Evolutionary conservation across 1,140 invertebrate genomes (phyloP), one percentile per base, ranked within the genome.

Genomic region (Aphelinus certus): DNA sequence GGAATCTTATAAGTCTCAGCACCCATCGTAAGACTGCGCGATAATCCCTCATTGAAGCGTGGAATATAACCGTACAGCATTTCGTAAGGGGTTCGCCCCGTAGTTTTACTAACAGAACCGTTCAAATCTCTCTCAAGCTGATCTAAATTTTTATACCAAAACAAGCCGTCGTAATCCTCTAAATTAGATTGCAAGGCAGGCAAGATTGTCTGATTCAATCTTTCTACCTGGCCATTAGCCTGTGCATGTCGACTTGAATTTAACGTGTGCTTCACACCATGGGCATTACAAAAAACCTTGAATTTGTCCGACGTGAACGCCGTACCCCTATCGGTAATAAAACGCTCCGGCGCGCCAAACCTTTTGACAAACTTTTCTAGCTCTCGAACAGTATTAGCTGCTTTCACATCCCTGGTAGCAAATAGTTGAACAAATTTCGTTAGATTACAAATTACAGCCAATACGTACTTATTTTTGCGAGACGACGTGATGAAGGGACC

Each of bases 241-340:
- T 81, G 75, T 0, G 83, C 81, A 42, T 79, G 80, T 9, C 76
- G 71, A 46, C 79, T 77, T 7, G 80, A 82, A 67, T 78, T 83
- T 26, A 76, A 26, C 0, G 79, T 77, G 61, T 83, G 80, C 26
- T 70, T 73, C 7, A 87, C 83, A 2, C 76, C 73, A 7, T 77
- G 5, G 75, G 43, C 42, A 76, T 76, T 46, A 43, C 79, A 80
- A 76, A 80, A 81, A 42, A 79, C 61, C 58, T 76, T 53, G 58
- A 85, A 83, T 48, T 64, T 43, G 9, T 80, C 75, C 1, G 77
- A 76, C 0, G 81, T 82, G 76, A 82, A 84, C n/a, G 78, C 67
- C 43, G 76, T 79, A 26, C 84, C 83, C 61, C 80, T 58, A 63
- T 86, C 84, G 0, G 77, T 65, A 3, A 81, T 76, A 47, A 86